Evolutionary conservation across 2,888 invertebrate species (phyloP), one percentile per base, ranked within the genome.

Genomic region (Beris morrisii): DNA sequence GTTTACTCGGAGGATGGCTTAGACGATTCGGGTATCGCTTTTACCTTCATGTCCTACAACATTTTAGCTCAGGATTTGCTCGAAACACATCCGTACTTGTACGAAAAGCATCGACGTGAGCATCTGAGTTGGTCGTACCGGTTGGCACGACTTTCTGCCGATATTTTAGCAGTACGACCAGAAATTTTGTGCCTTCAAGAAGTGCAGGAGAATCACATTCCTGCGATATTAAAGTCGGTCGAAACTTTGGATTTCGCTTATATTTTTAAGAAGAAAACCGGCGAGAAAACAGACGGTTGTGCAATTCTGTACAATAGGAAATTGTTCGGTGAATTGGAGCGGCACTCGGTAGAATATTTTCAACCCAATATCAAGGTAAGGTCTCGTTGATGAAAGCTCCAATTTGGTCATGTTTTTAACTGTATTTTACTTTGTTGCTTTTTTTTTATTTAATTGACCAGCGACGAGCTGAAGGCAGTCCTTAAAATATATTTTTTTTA

Each of bases 41-140:
- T 94, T 73, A 87, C 85, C 69, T 78, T 95, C 32, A 83, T 95
- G 77, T 91, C 91, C 0, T 97, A 95, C 79, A 97, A 97, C 79
- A 89, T 97, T 32, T 81, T 97, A 66, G 90, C 95, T 0, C 96
- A 96, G 80, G 86, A 88, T 73, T 82, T 96, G 50, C 75, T 96
- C 64, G 85, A 89, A 70, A 82, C 84, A 70, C 92, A 96, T 76
- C 80, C 84, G 0, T 83, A 90, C 74, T 81, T 97, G 12, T 97
- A 97, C 75, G 80, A 77, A 22, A 74, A 82, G 1, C 89, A 90
- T 73, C 76, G 85, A 43, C 6, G 46, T 4, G 70, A 77, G 0
- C 83, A 84, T 66, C 81, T 97, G 1, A 78, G 82, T 12, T 96
- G 96, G 95, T 81, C 86, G 12, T 80, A 83, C 52, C 84, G 97